Conservation (phyloP, 2,888 invertebrate genomes). For the Notocelia uddmanniana region DNA sequence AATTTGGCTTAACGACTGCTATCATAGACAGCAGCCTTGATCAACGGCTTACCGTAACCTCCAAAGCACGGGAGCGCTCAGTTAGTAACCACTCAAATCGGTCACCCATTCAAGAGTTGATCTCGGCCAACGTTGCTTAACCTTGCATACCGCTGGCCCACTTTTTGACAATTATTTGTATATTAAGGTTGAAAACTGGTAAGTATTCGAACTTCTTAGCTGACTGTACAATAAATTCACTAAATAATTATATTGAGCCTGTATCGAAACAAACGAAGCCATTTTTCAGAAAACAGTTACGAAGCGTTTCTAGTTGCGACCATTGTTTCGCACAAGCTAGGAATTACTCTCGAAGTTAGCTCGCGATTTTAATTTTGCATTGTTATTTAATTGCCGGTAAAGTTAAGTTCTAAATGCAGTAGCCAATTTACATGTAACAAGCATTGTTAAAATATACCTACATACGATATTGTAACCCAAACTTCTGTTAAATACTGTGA, state of each 20-base stretch:
- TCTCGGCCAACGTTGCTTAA: no score
- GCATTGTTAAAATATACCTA: neutral
- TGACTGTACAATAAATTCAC: neutral
- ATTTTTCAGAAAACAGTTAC: slow-evolving; percentile 26
- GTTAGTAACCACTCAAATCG: no score
- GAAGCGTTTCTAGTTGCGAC: slow-evolving; percentile 9
- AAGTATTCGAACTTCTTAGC: no score
- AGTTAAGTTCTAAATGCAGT: neutral
- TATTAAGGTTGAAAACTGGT: no score
- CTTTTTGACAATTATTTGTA: no score
- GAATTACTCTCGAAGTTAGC: slow-evolving; percentile 14
- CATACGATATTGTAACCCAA: neutral
- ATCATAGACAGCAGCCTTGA: no score
- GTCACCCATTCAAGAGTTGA: no score
- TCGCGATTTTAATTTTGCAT: neutral
- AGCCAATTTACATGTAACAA: neutral
- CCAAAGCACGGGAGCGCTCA: no score
- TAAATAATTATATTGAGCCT: slow-evolving; percentile 21
- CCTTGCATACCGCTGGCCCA: no score
- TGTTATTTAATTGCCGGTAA: neutral
- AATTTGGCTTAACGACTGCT: no score
- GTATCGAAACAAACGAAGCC: slow-evolving; percentile 13
- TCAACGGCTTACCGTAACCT: no score
- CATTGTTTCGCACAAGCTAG: slow-evolving; percentile 9
- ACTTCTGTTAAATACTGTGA: neutral